phyloP scores from a whole-genome alignment of 1,140 invertebrate species.

The Babylonia areolata region DNA sequence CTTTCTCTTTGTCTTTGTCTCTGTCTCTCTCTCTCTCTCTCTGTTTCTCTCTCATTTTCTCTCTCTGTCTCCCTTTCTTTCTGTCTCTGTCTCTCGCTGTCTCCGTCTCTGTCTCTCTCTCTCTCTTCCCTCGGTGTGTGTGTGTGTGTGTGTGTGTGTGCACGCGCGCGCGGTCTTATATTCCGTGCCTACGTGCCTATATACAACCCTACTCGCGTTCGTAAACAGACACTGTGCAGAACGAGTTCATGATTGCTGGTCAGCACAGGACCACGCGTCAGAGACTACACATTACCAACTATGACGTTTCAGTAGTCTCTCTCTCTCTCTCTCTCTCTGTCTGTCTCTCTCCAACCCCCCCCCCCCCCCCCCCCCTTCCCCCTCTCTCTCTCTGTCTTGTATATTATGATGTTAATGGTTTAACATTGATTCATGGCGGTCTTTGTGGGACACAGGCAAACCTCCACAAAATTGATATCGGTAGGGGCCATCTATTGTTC shows the following conservation, averaged over 20 bases:
- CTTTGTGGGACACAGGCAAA: neutral
- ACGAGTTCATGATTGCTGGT: too few species aligned
- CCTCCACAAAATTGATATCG: neutral
- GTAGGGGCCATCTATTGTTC: neutral
- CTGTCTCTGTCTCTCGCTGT: slow-evolving; percentile 1
- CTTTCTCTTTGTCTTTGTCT: too few species aligned
- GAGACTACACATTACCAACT: too few species aligned
- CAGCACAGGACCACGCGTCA: too few species aligned
- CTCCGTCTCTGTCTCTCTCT: too few species aligned
- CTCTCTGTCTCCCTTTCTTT: slow-evolving; percentile 14
- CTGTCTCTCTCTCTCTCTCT: neutral
- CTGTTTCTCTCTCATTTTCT: neutral
- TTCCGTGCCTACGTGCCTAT: too few species aligned
- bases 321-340: neutral
- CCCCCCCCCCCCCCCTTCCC: slow-evolving; percentile 6
- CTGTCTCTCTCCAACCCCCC: neutral
- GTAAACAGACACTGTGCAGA: too few species aligned
- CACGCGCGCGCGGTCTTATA: too few species aligned
- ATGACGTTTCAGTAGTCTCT: too few species aligned
- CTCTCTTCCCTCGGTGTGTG: too few species aligned
- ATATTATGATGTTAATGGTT: neutral
- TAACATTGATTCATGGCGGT: neutral
- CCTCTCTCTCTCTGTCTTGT: neutral
- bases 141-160: too few species aligned
- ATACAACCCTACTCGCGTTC: too few species aligned